phyloP scores from a whole-genome alignment of 2,113 vertebrate species.

The Panthera uncia region DNA sequence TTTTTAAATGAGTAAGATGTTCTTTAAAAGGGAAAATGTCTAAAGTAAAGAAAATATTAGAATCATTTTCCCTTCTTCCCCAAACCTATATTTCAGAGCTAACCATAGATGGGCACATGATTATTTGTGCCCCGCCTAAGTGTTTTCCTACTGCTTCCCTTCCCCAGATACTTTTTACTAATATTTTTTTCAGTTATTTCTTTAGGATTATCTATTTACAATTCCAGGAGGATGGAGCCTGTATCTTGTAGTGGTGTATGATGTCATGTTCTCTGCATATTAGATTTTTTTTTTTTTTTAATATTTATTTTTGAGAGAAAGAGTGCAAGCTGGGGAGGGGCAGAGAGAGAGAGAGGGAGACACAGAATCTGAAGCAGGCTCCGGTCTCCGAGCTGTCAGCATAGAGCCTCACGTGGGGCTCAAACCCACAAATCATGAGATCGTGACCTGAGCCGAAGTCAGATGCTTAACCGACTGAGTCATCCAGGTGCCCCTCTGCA shows the following conservation, averaged over 20 bases:
- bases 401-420: neutral
- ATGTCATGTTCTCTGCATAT: neutral
- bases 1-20: slow-evolving; percentile 1
- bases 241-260: neutral
- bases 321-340: neutral
- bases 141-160: neutral
- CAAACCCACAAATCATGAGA: neutral
- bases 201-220: slow-evolving; percentile 40
- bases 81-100: neutral
- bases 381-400: rapidly evolving
- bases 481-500: neutral
- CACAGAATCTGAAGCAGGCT: neutral
- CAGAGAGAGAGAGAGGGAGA: neutral
- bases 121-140: neutral
- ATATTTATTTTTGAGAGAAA: neutral
- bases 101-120: neutral
- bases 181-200: neutral
- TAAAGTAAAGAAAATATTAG: neutral
- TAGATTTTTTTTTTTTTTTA: neutral
- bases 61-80: neutral
- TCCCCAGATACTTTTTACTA: neutral
- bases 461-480: neutral
- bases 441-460: neutral
- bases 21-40: neutral
- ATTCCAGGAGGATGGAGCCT: neutral